Percentiles rank a stretch among this genome's conserved stretches.
Evolutionary conservation across 2,888 invertebrate species (phyloP).

Genomic region (Cheiracanthium punctorium): DNA sequence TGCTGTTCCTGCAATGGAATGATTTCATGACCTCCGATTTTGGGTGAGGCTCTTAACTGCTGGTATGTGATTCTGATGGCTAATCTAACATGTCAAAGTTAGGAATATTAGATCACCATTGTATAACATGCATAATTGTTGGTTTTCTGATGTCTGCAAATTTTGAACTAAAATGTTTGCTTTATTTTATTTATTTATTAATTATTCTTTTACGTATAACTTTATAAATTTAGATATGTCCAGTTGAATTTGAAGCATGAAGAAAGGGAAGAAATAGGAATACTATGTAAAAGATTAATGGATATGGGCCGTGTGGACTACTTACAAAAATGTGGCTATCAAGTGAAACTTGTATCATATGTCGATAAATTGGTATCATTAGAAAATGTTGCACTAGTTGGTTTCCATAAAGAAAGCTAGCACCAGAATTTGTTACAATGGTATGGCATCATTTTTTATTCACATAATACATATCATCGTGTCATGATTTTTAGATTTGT

Average conservation of each 20-base stretch:
- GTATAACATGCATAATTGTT: too few relatives aligned
- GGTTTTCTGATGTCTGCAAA: too few relatives aligned
- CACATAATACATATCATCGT: too few relatives aligned
- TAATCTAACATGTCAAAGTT: too few relatives aligned
- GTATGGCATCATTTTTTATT: too few relatives aligned
- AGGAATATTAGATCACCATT: too few relatives aligned
- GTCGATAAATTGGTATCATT: constrained; percentile 82
- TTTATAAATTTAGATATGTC: constrained; percentile 70
- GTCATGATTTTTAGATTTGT: too few relatives aligned
- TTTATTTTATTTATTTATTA: constrained; percentile 9
- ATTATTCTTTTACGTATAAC: neutral
- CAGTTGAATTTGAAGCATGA: constrained; percentile 74
- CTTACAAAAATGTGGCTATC: constrained; percentile 80
- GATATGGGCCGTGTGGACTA: constrained; percentile 85
- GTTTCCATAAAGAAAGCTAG: constrained; percentile 34
- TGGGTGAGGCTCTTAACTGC: too few relatives aligned
- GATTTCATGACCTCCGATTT: too few relatives aligned
- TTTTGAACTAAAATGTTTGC: neutral
- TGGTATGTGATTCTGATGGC: too few relatives aligned
- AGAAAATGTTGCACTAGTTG: constrained; percentile 88
- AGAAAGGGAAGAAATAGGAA: constrained; percentile 82
- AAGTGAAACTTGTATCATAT: constrained; percentile 82
- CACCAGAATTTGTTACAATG: too few relatives aligned
- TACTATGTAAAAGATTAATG: constrained; percentile 85
- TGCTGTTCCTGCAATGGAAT: too few relatives aligned